Percentiles rank a stretch among this genome's conserved stretches.
phyloP scores from a whole-genome alignment of 1,140 invertebrate genomes.

The Coenobita brevimanus region DNA sequence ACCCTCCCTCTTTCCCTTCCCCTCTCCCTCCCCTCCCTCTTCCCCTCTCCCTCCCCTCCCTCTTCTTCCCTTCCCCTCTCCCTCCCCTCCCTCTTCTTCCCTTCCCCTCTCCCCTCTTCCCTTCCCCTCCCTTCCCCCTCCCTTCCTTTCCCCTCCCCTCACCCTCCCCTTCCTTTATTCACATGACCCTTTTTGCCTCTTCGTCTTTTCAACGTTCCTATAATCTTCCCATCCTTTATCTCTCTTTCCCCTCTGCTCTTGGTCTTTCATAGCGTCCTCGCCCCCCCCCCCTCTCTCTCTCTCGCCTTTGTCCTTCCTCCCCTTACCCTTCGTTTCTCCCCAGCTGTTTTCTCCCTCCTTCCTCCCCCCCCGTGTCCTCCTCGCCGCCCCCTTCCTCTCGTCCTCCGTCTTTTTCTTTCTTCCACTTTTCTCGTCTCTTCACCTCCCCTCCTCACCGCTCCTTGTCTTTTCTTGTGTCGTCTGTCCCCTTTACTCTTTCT shows the following conservation, averaged over 20 bases:
- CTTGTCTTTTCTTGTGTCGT: too few species aligned
- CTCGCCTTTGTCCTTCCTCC: too few species aligned
- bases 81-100: too few species aligned
- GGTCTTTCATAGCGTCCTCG: not conserved
- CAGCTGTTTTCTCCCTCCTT: too few species aligned
- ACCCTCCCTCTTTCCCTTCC: not conserved
- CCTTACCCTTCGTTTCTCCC: too few species aligned
- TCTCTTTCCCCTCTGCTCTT: not conserved
- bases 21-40: too few species aligned
- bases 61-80: not conserved
- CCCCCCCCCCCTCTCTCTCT: too few species aligned
- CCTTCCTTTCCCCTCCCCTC: not conserved
- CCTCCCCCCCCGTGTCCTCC: too few species aligned
- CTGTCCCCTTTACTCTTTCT: not conserved
- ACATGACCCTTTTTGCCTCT: not conserved
- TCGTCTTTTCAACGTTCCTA: not conserved
- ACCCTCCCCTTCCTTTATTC: not conserved
- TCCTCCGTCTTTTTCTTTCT: not conserved
- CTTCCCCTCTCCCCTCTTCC: constrained; percentile 15
- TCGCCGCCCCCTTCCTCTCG: not conserved
- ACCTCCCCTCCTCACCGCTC: not conserved
- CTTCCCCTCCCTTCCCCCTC: not conserved
- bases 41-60: not conserved
- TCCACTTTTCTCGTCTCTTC: not conserved
- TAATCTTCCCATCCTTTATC: too few species aligned